Conservation (phyloP, 2,797 vertebrate genomes). For the Rhinella marina region DNA sequence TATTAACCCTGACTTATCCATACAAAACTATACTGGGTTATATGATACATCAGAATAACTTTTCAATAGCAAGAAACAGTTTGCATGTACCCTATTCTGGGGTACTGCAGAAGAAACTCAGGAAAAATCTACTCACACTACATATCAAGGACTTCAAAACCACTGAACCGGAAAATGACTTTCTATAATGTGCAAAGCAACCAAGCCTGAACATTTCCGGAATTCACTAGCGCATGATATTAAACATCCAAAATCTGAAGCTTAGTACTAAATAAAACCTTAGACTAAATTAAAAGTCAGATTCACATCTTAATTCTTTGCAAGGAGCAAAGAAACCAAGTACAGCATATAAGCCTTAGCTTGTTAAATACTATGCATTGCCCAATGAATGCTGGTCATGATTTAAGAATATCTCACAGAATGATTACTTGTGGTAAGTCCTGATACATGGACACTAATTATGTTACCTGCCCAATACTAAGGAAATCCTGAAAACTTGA, state of each 20-base stretch:
- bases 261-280: conserved; percentile 2
- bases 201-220: conserved; percentile 49
- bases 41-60: no score
- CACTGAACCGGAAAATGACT: conserved; percentile 38
- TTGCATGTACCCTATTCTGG: no score
- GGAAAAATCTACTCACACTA: conserved; percentile 8
- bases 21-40: no score
- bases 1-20: no score
- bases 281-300: neutral
- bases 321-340: neutral
- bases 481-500: no score
- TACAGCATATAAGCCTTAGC: neutral
- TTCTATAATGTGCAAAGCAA: conserved; percentile 45
- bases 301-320: neutral
- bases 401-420: no score
- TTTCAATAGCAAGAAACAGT: no score
- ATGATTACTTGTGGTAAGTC: no score
- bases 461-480: no score
- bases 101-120: neutral
- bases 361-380: neutral
- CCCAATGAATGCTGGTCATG: no score
- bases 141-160: conserved; percentile 1
- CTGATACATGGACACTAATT: no score
- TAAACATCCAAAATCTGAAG: conserved; percentile 39
- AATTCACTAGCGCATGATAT: conserved; percentile 46